Evolutionary conservation across 1,140 invertebrate genomes (phyloP), one percentile per base, ranked within the genome.

Genomic region (Ceratitis capitata): DNA sequence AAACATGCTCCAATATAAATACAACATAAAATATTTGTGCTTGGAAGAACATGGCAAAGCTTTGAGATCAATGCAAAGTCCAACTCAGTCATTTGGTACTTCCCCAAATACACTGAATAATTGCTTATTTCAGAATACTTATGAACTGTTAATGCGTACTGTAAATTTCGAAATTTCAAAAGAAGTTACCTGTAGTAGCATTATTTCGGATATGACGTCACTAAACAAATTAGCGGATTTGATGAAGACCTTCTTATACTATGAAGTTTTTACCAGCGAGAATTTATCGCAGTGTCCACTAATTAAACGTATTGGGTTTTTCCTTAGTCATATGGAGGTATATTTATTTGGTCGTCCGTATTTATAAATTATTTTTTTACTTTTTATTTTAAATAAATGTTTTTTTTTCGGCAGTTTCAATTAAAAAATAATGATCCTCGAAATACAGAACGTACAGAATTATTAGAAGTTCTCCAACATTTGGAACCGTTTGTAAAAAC

Each of bases 251-350:
- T 85, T 91, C 26, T 47, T 91, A 26, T n/a, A 86, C 26, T 90
- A 91, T 86, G 89, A 88, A n/a, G 89, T 90, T 6, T 90, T 91
- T n/a, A 87, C 89, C 83, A 84, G 47, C 0, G 49, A 82, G 0
- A 90, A 85, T 35, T 85, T 87, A 45, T 16, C 6, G n/a, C 84
- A 85, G 3, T 91, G 90, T 82, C 89, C 90, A 4, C 74, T 91
- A 5, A 90, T 91, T 1, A 91, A 91, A 35, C 87, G 90, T 35
- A 87, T 91, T 42, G 90, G 90, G 16, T 86, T 91, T 10, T 91
- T 89, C 61, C 86, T 91, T 6, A 91, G 89, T 49, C 89, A 90
- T 58, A 78, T 86, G 32, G 84, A 86, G 56, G 86, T 86, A 64
- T 51, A 26, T 53, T 84, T 23, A 6, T 23, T 82, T 10, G n/a